Conservation (phyloP, 2,797 vertebrate species). For the Myripristis jacobus region DNA sequence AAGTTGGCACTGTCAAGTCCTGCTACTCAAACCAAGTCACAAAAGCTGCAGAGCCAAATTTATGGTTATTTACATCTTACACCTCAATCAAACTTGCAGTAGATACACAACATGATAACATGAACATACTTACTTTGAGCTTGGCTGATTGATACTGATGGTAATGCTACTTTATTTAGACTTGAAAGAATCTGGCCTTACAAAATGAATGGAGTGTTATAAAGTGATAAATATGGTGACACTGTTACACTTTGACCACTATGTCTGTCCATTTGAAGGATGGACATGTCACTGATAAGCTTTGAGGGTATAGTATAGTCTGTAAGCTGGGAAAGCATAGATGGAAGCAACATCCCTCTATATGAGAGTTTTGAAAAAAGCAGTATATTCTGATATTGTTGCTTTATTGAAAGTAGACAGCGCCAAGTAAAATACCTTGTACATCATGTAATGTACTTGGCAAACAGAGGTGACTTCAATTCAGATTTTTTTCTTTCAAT, state of each 20-base stretch:
- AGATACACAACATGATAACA: too few species aligned
- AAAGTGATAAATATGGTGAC: too few species aligned
- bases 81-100: too few species aligned
- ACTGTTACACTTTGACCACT: not conserved
- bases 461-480: slow-evolving; percentile 8
- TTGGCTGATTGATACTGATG: too few species aligned
- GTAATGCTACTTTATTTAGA: too few species aligned
- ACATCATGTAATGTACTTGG: slow-evolving; percentile 37
- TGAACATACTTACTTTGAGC: too few species aligned
- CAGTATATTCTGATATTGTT: not conserved
- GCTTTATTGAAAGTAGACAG: not conserved
- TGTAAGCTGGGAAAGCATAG: not conserved
- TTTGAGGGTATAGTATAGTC: not conserved
- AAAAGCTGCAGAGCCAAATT: slow-evolving; percentile 5
- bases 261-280: not conserved
- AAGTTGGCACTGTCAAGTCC: too few species aligned
- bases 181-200: too few species aligned
- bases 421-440: slow-evolving; percentile 30
- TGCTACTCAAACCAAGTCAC: not conserved
- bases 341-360: not conserved
- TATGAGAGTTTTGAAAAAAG: not conserved
- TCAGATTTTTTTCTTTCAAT: not conserved
- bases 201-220: too few species aligned
- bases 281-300: not conserved
- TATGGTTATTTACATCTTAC: not conserved